Base-by-base conservation (phyloP, 2,888 invertebrate species). In the Philereme transversata region DNA sequence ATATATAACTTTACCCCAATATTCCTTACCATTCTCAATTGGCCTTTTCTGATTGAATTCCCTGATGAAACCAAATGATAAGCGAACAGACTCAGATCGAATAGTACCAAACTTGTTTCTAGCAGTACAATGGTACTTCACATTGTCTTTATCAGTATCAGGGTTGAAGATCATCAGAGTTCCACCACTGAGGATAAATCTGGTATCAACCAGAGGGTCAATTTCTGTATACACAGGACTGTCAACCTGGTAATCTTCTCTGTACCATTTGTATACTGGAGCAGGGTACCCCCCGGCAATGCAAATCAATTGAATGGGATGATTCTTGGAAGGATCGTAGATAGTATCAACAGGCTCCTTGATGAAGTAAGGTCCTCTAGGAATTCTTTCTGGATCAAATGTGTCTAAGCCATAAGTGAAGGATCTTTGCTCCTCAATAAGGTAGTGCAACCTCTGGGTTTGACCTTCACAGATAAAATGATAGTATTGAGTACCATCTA, bases 1-100 rank as follows among this genome's bases (percentile, higher is more conserved):
- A 70, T 95, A 96, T 69, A 98, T 95, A 0, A 97, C 96, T 92
- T 98, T 98, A 41, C 98, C 98, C 98, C 98, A 98, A 86, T 98
- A 97, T 83, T 97, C 96, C 74, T 97, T 96, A 5, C 97, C 98
- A 65, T 93, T 93, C 87, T 98, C 98, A 47, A 95, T 93, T 0
- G 97, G 95, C 60, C 98, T 94, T 80, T 97, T 97, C 68, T 97
- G 93, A 86, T 97, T 98, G 76, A 98, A 98, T 84, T 98, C 97
- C 79, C 96, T 94, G 68, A 98, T 97, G 78, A 94, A 96, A 38
- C 98, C 99, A 88, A 98, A 99, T 48, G 97, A 96, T 4, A 99
- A 87, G 52, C 96, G 94, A 0, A 97, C 97, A 73, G 96, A 97
- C 82, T 97, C 97, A 1, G 98, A 98, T 40, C 97, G 93, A 57